phyloP scores from a whole-genome alignment of 2,113 vertebrate species.

The Marmota monax region DNA sequence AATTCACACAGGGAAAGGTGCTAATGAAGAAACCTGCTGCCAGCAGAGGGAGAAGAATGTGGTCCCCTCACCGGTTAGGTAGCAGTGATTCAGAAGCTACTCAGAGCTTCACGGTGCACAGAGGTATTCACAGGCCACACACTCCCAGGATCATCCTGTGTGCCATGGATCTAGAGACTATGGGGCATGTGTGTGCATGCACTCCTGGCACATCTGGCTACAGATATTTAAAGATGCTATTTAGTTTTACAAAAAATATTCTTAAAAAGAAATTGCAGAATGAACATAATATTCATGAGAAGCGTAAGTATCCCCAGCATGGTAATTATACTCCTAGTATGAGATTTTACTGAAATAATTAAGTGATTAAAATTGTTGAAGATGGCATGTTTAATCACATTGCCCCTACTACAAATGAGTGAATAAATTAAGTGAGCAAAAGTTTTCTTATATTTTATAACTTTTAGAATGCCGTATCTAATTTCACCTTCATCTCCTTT shows the following conservation, averaged over 20 bases:
- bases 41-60: neutral
- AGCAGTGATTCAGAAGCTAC: neutral
- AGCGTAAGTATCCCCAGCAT: neutral
- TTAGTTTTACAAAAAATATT: neutral
- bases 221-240: neutral
- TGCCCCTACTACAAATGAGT: neutral
- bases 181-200: fast-evolving
- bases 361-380: neutral
- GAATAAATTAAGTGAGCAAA: neutral
- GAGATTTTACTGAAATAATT: neutral
- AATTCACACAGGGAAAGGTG: too few relatives aligned
- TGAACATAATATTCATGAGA: neutral
- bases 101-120: fast-evolving
- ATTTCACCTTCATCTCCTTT: neutral
- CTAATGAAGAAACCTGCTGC: neutral
- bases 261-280: neutral
- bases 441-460: neutral
- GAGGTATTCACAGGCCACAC: fast-evolving
- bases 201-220: fast-evolving
- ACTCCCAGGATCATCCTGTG: too few relatives aligned
- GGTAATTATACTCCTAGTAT: neutral
- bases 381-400: neutral
- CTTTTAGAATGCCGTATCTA: neutral
- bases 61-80: neutral
- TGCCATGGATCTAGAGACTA: neutral